Conservation (phyloP, 1,140 invertebrate genomes). For the Maniola jurtina region DNA sequence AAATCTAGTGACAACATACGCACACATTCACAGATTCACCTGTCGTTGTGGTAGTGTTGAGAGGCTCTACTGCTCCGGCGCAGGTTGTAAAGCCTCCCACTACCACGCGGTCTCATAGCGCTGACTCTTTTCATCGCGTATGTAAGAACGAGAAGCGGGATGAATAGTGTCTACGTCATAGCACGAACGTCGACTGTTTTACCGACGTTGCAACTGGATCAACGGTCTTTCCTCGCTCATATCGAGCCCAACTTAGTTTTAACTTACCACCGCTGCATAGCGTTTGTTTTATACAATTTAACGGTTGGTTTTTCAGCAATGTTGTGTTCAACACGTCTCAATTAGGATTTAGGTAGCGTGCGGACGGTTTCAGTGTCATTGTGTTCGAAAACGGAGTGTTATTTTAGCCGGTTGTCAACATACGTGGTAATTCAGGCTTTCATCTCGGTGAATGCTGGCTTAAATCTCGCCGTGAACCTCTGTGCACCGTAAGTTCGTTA, state of each 20-base stretch:
- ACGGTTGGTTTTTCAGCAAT: conserved; percentile 54
- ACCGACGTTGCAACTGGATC: conserved; percentile 69
- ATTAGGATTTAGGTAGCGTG: conserved; percentile 54
- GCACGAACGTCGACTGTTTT: conserved; percentile 52
- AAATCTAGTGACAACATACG: conserved; percentile 50
- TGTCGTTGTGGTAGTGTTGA: conserved; percentile 66
- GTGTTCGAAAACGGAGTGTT: conserved; percentile 40
- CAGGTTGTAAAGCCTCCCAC: conserved; percentile 69
- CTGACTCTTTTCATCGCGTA: conserved; percentile 36
- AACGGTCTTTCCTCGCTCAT: conserved; percentile 70
- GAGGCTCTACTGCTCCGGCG: conserved; percentile 65
- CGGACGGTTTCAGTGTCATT: conserved; percentile 44
- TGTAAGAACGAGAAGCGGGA: conserved; percentile 40
- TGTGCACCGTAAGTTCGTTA: conserved; percentile 66
- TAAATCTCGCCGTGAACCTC: conserved; percentile 68
- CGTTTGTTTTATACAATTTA: conserved; percentile 62
- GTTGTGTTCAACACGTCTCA: conserved; percentile 60
- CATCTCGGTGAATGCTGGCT: conserved; percentile 61
- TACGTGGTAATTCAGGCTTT: conserved; percentile 54
- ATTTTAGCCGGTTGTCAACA: conserved; percentile 33
- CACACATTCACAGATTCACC: conserved; percentile 68
- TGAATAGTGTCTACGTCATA: conserved; percentile 37
- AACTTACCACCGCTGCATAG: conserved; percentile 62
- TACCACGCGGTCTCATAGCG: conserved; percentile 33
- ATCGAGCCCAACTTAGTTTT: conserved; percentile 72